These are phyloP conservation scores for Acleris emargana DNA, from an alignment of 2,888 invertebrate genomes.

Conservation along the genomic window DNA sequence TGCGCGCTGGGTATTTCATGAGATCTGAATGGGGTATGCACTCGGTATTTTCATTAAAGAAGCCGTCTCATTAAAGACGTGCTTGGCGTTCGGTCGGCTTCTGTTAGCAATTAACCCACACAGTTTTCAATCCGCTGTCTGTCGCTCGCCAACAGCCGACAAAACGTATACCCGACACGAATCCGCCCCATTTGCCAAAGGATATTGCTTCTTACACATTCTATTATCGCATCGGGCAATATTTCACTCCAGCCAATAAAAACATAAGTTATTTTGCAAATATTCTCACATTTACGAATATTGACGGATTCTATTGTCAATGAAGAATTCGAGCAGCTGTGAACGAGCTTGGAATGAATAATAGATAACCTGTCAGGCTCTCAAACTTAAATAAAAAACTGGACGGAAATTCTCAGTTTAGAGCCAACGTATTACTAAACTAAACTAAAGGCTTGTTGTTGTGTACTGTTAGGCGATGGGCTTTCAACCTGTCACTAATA, in stretches of 20 bases:
- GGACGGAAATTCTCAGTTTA: too few relatives aligned
- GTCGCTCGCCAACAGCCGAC: conserved; percentile 49
- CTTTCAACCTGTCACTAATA: too few relatives aligned
- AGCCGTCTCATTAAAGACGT: conserved; percentile 78
- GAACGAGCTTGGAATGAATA: conserved; percentile 23
- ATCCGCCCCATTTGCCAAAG: conserved; percentile 61
- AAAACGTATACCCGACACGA: conserved; percentile 63
- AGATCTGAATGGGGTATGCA: conserved; percentile 55
- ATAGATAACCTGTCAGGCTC: conserved; percentile 30
- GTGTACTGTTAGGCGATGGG: too few relatives aligned
- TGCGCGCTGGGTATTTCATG: conserved; percentile 33
- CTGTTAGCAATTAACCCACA: conserved; percentile 74
- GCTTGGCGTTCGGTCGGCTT: conserved; percentile 60
- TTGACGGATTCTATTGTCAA: conserved; percentile 30
- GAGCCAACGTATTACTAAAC: too few relatives aligned
- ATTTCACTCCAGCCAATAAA: conserved; percentile 32
- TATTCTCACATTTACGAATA: conserved; percentile 26
- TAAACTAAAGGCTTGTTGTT: too few relatives aligned
- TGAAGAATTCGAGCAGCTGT: conserved; percentile 25
- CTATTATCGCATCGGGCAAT: conserved; percentile 42
- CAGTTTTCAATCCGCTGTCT: conserved; percentile 70
- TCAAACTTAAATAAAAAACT: conserved; percentile 14
- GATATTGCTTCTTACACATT: conserved; percentile 44
- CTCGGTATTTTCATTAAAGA: conserved; percentile 78
- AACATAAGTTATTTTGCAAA: conserved; percentile 18